Conservation (phyloP, 2,113 vertebrate genomes). For the Lota lota region DNA sequence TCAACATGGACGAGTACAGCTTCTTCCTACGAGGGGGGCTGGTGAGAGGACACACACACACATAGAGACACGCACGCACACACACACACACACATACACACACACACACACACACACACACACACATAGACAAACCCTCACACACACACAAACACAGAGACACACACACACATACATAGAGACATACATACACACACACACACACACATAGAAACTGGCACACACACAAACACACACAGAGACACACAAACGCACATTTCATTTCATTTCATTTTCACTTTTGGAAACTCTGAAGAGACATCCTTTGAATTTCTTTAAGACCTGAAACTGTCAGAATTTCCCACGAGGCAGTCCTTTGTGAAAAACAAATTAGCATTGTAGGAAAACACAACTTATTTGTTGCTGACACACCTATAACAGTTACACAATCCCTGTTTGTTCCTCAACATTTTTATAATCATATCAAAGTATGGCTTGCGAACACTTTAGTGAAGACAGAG, state of each 20-base stretch:
- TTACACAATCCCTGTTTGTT: no score
- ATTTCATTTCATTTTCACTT: conserved; percentile 17
- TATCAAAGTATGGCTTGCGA: no score
- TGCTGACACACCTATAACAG: no score
- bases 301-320: conserved; percentile 5
- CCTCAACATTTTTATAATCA: no score
- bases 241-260: conserved; percentile 1
- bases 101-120: no score
- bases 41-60: conserved; percentile 67
- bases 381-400: neutral
- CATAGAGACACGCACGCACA: conserved; percentile 3
- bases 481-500: no score
- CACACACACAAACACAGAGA: no score
- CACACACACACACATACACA: neutral
- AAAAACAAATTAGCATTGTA: conserved; percentile 7
- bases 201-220: no score
- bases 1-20: conserved; percentile 86
- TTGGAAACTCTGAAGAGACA: conserved; percentile 14
- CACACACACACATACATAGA: no score
- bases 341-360: conserved; percentile 5
- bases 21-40: conserved; percentile 86
- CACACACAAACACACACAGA: neutral
- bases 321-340: conserved; percentile 16
- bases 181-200: no score
- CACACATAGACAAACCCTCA: no score